Base-by-base conservation (phyloP, 1,140 invertebrate genomes). In the Chrysoperla carnea region DNA sequence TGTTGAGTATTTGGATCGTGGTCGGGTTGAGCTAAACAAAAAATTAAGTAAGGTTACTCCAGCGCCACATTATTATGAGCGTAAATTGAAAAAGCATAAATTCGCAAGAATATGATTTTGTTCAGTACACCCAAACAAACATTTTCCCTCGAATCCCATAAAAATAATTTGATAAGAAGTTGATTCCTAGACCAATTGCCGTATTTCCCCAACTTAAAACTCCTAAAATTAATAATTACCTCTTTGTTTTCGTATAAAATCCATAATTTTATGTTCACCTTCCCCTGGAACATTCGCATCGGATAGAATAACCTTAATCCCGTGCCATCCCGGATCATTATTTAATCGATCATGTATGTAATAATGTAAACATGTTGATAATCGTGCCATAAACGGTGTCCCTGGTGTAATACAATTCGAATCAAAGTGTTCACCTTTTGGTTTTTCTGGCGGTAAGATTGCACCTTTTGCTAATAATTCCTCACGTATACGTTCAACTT, bases 221-320 rank as follows among this genome's bases (percentile, higher is more conserved):
- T n/a, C n/a, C n/a, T n/a, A n/a, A n/a, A n/a, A n/a, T n/a, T 40
- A n/a, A n/a, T n/a, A n/a, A n/a, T n/a, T n/a, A 80, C 79, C 78
- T 70, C 92, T 76, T 66, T 98, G 94, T 53, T 77, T 79, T n/a
- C 95, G 70, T 49, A 99, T 95, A 61, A 79, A 99, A 65, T 99
- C 93, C 94, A 98, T 98, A 51, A 99, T 98, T 67, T 98, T 99
- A 57, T 99, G 94, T 65, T 99, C 94, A 14, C 94, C 94, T 69
- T 99, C 94, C 13, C 94, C 94, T 9, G 94, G 94, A 7, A 93
- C 91, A 73, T 95, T 99, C 1, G 96, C 94, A 70, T 99, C 95
- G 8, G 93, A 98, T 11, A 99, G 68, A 51, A 99, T 93, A 1
- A 98, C 85, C 64, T 94, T 92, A 42, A 99, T 81, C 33, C 81